Base-by-base conservation (phyloP, 2,888 invertebrate genomes). In the Cinara cedri region DNA sequence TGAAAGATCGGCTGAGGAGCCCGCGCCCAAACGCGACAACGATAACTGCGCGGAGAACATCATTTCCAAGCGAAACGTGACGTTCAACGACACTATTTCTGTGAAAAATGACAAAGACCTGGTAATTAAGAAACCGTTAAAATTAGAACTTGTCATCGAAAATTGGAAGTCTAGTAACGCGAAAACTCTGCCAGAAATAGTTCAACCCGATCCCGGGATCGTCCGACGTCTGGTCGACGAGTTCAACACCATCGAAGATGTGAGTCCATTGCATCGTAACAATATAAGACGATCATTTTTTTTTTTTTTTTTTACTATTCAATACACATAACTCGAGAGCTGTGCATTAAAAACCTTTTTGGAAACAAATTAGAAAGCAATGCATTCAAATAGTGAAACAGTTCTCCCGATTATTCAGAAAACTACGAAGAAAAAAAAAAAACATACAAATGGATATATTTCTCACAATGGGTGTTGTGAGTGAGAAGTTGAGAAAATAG, bases 61-160 rank as follows among this genome's bases (percentile, higher is more conserved):
- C 51, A 3, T n/a, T 11, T 46, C 11, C 44, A 63, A 51, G 21
- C 74, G 74, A 16, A 51, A 16, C 63, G 74, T 74, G 16, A 74
- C 74, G 74, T 74, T 74, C n/a, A 51, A 63, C 63, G 63, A 74
- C 6, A 74, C 51, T 21, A 63, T 74, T 34, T 63, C 51, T 11
- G 24, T 74, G 21, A 74, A 74, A 13, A 74, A 51, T 13, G 74
- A 74, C 11, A 54, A 51, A 21, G 51, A 74, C n/a, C 3, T 42
- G 21, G 42, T 74, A 3, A 16, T 54, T 1, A 74, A 19, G n/a
- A 74, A 54, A 1, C 63, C 74, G n/a, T 8, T 74, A 1, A 63
- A 54, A n/a, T 3, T 74, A 16, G 51, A 63, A 19, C 49, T 74
- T 0, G 51, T 74, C 21, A 74, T 74, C 6, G 74, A 74, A 13